phyloP scores from a whole-genome alignment of 2,113 vertebrate species.

The Anarhynchus alexandrinus region DNA sequence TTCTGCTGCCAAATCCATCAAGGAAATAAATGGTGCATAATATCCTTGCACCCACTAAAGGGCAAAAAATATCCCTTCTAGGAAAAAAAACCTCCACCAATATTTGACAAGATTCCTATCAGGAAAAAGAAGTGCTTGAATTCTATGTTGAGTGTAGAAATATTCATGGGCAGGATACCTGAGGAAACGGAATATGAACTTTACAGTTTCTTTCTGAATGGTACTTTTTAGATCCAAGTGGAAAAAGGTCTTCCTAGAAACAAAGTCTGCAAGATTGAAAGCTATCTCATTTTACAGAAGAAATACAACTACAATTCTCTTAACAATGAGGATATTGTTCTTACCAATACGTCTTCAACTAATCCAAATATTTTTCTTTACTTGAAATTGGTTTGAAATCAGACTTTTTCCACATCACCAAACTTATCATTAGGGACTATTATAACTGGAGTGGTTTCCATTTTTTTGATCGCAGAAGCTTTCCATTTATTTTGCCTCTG shows the following conservation, averaged over 20 bases:
- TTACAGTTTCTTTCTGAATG: not conserved
- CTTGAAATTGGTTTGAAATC: not conserved
- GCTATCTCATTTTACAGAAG: not conserved
- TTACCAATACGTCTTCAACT: not conserved
- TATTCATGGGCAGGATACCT: not conserved
- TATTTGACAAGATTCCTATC: not conserved
- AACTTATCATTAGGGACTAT: not conserved
- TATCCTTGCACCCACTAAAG: not conserved
- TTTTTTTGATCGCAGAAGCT: not conserved
- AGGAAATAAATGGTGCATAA: not conserved
- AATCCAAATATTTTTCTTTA: not conserved
- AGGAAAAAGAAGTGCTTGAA: not conserved
- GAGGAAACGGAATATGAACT: not conserved
- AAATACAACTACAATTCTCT: not conserved
- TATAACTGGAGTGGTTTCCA: not conserved
- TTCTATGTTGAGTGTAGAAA: not conserved
- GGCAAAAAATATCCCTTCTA: not conserved
- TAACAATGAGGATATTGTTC: not conserved
- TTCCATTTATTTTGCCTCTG: not conserved
- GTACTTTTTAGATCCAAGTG: not conserved
- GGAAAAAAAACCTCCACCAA: not conserved
- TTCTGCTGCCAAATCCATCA: not conserved
- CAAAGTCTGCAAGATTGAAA: not conserved
- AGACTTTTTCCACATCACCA: not conserved
- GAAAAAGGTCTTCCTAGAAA: not conserved